Base-by-base conservation (phyloP, 2,797 vertebrate genomes). In the Sebastes steindachneri region DNA sequence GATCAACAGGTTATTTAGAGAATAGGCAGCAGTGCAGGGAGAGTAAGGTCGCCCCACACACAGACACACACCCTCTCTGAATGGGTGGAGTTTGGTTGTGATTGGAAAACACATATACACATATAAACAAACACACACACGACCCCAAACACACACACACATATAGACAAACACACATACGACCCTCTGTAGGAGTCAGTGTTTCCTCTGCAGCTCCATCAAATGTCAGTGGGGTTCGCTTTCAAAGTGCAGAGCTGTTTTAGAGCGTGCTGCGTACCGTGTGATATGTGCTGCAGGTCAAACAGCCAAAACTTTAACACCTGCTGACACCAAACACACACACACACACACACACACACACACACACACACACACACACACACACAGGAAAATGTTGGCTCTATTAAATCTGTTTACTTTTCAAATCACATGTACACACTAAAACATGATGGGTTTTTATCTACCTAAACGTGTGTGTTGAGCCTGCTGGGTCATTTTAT, bases 1-100 rank as follows among this genome's bases (percentile, higher is more conserved):
- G 93, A 85, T 88, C 92, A 90, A 92, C 93, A 94, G 92, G 94
- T 95, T 94, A 93, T 93, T 90, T 90, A 88, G 91, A 93, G 93
- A 93, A 92, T 78, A 87, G 91, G 68, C 71, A 66, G 21, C 19
- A 51, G n/a, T 14, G 31, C 31, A 28, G 67, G 63, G 26, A 77
- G 75, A 59, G 77, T 59, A 66, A 73, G 58, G 68, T 67, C 21
- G 23, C 73, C 74, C 25, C 73, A 55, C 59, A 21, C 77, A 41
- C 65, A 67, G 51, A 60, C 68, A 84, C 84, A 86, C 89, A 79
- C 83, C 75, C 87, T 82, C 73, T 82, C 73, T 76, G 45, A 48
- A 80, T 87, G 91, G 92, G 92, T 75, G 92, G 93, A 83, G 93
- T 85, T 89, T 88, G 77, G 70, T 53, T 68, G 54, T 87, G 82